Evolutionary conservation across 2,113 vertebrate species (phyloP).

Genomic region (Menidia beryllina): DNA sequence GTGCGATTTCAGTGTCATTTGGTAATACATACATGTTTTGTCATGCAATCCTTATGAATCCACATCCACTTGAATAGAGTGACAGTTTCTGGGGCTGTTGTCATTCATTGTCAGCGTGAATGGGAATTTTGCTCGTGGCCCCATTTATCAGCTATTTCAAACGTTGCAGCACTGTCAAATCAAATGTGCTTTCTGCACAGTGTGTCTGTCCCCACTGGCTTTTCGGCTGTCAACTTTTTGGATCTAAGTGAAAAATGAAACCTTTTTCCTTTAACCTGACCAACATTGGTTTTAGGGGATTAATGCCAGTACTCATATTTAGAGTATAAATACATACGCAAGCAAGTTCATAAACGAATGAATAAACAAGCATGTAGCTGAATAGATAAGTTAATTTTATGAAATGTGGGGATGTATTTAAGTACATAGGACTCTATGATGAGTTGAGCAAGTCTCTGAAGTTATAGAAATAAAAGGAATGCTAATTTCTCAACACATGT

Average conservation of each 20-base stretch:
- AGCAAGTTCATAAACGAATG: background rate
- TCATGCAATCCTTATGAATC: background rate
- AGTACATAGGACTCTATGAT: no score
- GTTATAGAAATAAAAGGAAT: background rate
- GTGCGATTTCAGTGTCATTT: no score
- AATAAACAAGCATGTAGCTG: background rate
- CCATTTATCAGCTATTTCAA: constrained; percentile 7
- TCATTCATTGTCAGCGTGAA: background rate
- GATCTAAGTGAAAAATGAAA: constrained; percentile 8
- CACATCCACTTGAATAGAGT: background rate
- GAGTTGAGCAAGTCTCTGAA: no score
- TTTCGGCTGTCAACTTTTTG: background rate
- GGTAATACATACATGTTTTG: no score
- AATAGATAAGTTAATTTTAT: no score
- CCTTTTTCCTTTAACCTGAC: background rate
- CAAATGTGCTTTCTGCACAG: background rate
- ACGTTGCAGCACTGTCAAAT: constrained; percentile 1
- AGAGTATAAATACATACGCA: background rate
- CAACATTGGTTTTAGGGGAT: background rate
- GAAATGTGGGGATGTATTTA: no score
- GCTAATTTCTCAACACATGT: no score
- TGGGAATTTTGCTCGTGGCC: background rate
- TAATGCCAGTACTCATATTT: background rate
- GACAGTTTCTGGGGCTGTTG: background rate
- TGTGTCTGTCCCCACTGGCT: background rate